phyloP scores from a whole-genome alignment of 1,140 invertebrate genomes.

The Bombus confusus region DNA sequence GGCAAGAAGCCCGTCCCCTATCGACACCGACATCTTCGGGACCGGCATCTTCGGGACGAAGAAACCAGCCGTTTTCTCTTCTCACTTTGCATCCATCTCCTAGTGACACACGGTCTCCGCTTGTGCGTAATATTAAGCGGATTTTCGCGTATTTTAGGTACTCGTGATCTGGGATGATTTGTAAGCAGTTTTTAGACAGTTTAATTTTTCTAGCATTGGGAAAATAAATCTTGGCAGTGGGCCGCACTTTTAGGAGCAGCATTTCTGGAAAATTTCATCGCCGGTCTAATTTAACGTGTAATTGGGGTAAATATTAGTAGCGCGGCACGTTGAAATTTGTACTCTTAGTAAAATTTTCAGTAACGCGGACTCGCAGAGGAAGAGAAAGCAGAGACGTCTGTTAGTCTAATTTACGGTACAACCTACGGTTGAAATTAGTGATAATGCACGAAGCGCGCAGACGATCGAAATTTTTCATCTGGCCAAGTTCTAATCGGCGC shows the following conservation, averaged over 20 bases:
- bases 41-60: background rate
- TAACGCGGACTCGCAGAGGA: background rate
- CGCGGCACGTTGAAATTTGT: background rate
- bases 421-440: background rate
- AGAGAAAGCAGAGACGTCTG: background rate
- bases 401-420: background rate
- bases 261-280: background rate
- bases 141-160: background rate
- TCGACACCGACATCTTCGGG: background rate
- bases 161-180: background rate
- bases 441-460: too few species aligned
- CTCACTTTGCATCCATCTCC: background rate
- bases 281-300: too few species aligned
- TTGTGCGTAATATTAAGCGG: background rate
- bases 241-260: background rate
- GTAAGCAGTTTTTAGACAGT: background rate
- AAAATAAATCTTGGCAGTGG: background rate
- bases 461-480: too few species aligned
- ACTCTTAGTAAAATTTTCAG: background rate
- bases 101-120: background rate
- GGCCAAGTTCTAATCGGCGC: too few species aligned
- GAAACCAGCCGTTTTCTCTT: background rate
- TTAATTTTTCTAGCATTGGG: background rate
- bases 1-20: constrained; percentile 1
- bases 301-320: too few species aligned